Percentiles rank a stretch among this genome's conserved stretches.
Evolutionary conservation across 2,113 vertebrate genomes (phyloP).

Genomic region (Aix galericulata): DNA sequence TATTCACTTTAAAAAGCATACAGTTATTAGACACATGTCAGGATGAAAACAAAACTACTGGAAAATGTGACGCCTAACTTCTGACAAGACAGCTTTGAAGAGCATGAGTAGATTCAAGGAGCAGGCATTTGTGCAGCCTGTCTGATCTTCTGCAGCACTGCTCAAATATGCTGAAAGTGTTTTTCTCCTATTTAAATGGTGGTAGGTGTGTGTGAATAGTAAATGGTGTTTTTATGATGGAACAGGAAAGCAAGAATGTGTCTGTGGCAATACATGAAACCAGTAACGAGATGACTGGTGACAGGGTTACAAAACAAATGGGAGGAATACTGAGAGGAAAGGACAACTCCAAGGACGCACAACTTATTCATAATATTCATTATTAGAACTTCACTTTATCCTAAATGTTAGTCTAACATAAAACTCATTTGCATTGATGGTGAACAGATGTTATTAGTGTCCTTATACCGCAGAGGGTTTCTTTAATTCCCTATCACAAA

Average conservation of each 20-base stretch:
- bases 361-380: neutral
- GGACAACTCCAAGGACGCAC: neutral
- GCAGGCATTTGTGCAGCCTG: neutral
- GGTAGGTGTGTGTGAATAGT: neutral
- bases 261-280: neutral
- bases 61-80: constrained; percentile 12
- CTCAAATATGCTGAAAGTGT: neutral
- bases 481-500: neutral
- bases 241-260: neutral
- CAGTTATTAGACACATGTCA: neutral
- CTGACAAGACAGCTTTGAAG: constrained; percentile 25
- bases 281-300: neutral
- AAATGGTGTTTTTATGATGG: neutral
- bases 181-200: constrained; percentile 1
- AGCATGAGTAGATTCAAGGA: neutral
- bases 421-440: neutral
- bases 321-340: neutral
- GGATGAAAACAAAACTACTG: constrained; percentile 14
- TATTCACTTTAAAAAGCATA: neutral
- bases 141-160: constrained; percentile 3
- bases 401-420: neutral
- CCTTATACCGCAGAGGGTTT: neutral
- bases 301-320: neutral
- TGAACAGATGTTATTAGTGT: neutral
- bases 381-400: neutral